Percentiles rank a stretch among this genome's conserved stretches.
These are phyloP conservation scores for Mycteria americana DNA, from an alignment of 2,797 vertebrate species.

Conservation along the genomic window DNA sequence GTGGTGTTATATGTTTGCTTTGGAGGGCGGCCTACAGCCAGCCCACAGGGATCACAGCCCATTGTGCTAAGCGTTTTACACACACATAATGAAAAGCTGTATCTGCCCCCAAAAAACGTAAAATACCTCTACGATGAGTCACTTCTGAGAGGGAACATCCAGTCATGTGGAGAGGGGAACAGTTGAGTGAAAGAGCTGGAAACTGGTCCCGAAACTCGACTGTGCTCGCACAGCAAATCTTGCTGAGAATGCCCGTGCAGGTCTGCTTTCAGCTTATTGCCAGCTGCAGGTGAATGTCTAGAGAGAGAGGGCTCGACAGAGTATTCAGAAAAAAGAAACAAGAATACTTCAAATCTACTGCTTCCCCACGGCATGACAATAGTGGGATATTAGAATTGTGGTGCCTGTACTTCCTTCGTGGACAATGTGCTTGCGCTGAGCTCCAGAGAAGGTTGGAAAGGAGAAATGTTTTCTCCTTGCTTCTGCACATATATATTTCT, in stretches of 20 bases:
- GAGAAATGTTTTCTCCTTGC: conserved; percentile 37
- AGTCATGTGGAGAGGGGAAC: neutral
- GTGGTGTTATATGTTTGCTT: neutral
- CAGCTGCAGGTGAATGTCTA: neutral
- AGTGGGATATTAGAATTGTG: neutral
- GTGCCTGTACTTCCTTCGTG: conserved; percentile 35
- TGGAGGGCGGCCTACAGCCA: neutral
- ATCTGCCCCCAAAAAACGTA: neutral
- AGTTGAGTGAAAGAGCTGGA: neutral
- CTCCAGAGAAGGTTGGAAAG: conserved; percentile 25
- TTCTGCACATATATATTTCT: conserved; percentile 39
- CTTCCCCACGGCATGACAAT: neutral
- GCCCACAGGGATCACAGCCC: neutral
- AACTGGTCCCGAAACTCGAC: neutral
- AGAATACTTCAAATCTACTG: neutral
- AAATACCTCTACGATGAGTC: neutral
- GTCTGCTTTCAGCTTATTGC: neutral
- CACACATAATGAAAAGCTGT: neutral
- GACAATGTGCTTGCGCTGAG: conserved; percentile 40
- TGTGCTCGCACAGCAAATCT: neutral
- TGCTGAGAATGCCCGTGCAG: neutral
- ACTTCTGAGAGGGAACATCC: neutral
- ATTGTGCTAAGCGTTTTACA: neutral
- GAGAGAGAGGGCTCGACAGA: neutral
- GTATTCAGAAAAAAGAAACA: neutral